Evolutionary conservation across 35 echinoderm and acorn worm species (phyloP).

Genomic region (Lytechinus variegatus): DNA sequence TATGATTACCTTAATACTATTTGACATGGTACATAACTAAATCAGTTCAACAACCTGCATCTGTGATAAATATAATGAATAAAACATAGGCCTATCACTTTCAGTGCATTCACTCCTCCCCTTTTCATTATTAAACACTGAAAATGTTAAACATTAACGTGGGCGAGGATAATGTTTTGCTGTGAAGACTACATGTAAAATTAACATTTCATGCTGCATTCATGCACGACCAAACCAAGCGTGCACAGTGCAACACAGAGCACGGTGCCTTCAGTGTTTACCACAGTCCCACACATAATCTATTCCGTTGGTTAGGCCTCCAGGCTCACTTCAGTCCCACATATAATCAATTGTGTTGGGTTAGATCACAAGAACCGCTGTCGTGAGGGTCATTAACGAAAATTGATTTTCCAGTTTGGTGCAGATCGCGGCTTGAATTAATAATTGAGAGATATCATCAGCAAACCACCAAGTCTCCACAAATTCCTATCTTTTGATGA

Average conservation of each 20-base stretch:
- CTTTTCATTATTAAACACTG: too few species aligned
- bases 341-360: conserved; percentile 13
- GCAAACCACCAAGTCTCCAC: not conserved
- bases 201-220: not conserved
- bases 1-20: too few species aligned
- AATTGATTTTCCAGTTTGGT: conserved; percentile 39
- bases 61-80: too few species aligned
- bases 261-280: not conserved
- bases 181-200: too few species aligned
- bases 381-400: not conserved
- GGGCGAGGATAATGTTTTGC: too few species aligned
- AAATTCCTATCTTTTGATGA: not conserved
- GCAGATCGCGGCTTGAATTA: conserved; percentile 8
- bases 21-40: too few species aligned
- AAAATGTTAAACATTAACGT: too few species aligned
- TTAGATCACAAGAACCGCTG: conserved; percentile 36
- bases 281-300: conserved; percentile 17
- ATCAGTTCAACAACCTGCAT: too few species aligned
- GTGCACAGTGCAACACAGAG: not conserved
- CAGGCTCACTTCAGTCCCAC: not conserved
- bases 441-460: not conserved
- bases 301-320: conserved; percentile 1
- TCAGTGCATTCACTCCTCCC: too few species aligned
- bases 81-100: too few species aligned
- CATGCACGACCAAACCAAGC: not conserved